A percentile compares a stretch with the other conserved stretches of the same genome.
These are phyloP conservation scores for Idaea straminata DNA, from an alignment of 2,888 invertebrate genomes.

Conservation along the genomic window DNA sequence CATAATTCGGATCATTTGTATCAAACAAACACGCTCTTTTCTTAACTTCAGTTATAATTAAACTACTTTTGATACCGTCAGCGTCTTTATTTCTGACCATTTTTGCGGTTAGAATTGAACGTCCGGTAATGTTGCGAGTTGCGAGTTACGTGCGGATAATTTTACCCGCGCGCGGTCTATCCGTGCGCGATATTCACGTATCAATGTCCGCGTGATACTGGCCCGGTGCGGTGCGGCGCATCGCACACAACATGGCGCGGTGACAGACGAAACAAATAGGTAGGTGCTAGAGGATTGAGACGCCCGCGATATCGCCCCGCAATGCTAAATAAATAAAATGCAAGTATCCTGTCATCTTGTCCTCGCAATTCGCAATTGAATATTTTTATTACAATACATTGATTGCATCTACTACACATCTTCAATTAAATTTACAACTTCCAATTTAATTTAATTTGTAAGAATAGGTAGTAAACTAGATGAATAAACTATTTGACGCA, in stretches of 20 bases:
- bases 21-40: conserved; percentile 68
- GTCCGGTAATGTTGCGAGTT: not conserved
- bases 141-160: conserved; percentile 41
- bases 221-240: conserved; percentile 49
- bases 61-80: conserved; percentile 66
- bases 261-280: conserved; percentile 58
- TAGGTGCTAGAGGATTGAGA: conserved; percentile 56
- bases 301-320: conserved; percentile 63
- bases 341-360: conserved; percentile 31
- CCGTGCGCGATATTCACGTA: conserved; percentile 53
- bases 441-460: not conserved
- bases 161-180: conserved; percentile 39
- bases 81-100: conserved; percentile 69
- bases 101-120: conserved; percentile 20
- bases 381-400: not conserved
- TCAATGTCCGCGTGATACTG: conserved; percentile 72
- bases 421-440: not conserved
- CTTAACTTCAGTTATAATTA: conserved; percentile 67
- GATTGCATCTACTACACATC: not conserved
- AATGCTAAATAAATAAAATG: conserved; percentile 71
- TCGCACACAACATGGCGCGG: conserved; percentile 69
- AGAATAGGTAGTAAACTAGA: not conserved
- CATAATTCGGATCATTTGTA: conserved; percentile 65
- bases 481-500: not conserved
- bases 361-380: not conserved